phyloP scores from a whole-genome alignment of 2,888 invertebrate genomes.

The Oligia latruncula region DNA sequence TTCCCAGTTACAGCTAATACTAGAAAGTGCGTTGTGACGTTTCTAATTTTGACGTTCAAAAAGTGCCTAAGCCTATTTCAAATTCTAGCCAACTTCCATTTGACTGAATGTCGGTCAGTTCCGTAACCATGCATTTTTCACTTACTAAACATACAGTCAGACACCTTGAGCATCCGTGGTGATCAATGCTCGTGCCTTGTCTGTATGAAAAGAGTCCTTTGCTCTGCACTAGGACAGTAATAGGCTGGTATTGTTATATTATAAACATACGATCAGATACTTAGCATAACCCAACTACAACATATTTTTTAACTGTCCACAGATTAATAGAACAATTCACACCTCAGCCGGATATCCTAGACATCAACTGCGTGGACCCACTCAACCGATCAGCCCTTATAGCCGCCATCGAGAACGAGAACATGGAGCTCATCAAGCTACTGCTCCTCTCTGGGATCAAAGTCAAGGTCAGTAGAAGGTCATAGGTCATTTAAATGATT shows the following conservation, averaged over 20 bases:
- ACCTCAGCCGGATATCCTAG: slow-evolving; percentile 92
- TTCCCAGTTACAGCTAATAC: neutral
- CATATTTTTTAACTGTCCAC: slow-evolving; percentile 28
- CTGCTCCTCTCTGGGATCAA: slow-evolving; percentile 95
- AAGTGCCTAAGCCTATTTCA: no score
- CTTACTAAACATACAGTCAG: no score
- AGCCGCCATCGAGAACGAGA: slow-evolving; percentile 99
- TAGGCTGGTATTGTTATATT: no score
- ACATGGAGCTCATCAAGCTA: slow-evolving; percentile 96
- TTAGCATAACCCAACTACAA: neutral
- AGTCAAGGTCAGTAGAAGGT: slow-evolving; percentile 91
- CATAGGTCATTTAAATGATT: neutral
- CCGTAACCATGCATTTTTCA: neutral
- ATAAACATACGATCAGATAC: neutral
- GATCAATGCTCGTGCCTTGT: no score
- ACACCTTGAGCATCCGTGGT: no score
- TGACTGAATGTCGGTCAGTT: no score
- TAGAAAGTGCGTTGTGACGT: no score
- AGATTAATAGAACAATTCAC: slow-evolving; percentile 93
- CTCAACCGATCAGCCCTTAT: slow-evolving; percentile 97
- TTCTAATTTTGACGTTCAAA: no score
- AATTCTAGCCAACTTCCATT: no score
- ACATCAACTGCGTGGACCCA: slow-evolving; percentile 98
- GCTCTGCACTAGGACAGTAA: rapidly evolving
- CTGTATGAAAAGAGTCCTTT: no score